Evolutionary conservation across 2,113 vertebrate species (phyloP).

Genomic region (Oceanodroma tethys): DNA sequence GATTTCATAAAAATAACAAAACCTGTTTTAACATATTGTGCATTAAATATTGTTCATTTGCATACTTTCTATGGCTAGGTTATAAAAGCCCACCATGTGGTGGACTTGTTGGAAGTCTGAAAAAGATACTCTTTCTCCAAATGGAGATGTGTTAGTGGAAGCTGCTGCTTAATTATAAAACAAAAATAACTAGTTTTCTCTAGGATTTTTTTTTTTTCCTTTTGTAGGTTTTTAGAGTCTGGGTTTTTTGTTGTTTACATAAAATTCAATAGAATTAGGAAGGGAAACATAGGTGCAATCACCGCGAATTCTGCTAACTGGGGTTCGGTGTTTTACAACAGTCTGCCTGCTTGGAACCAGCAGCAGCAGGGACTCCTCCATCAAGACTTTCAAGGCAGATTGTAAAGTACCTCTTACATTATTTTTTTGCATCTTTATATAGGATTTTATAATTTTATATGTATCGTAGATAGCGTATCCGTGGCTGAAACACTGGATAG

Average conservation of each 20-base stretch:
- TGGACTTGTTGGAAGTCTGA: conserved; percentile 56
- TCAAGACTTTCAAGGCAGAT: conserved; percentile 25
- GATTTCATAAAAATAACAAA: conserved; percentile 65
- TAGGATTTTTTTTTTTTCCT: not conserved
- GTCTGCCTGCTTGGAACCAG: not conserved
- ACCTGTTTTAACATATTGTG: conserved; percentile 65
- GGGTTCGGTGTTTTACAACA: not conserved
- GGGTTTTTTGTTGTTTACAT: not conserved
- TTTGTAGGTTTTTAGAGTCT: not conserved
- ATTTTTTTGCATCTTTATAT: not conserved
- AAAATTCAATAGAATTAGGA: not conserved
- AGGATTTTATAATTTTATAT: not conserved
- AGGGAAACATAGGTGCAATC: not conserved
- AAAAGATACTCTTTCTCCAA: conserved; percentile 41
- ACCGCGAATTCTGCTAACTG: not conserved
- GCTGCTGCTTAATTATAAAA: conserved; percentile 56
- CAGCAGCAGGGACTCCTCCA: not conserved
- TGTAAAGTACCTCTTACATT: not conserved
- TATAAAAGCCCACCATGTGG: conserved; percentile 62
- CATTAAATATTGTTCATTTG: conserved; percentile 67
- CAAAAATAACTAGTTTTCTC: conserved; percentile 34
- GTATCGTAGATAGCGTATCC: not conserved
- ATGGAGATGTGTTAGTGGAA: conserved; percentile 54
- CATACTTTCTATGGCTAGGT: conserved; percentile 49
- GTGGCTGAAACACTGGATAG: rapidly evolving